A percentile compares a stretch with the other conserved stretches of the same genome.
phyloP scores from a whole-genome alignment of 2,888 invertebrate species.

The Cosmorhoe ocellata region DNA sequence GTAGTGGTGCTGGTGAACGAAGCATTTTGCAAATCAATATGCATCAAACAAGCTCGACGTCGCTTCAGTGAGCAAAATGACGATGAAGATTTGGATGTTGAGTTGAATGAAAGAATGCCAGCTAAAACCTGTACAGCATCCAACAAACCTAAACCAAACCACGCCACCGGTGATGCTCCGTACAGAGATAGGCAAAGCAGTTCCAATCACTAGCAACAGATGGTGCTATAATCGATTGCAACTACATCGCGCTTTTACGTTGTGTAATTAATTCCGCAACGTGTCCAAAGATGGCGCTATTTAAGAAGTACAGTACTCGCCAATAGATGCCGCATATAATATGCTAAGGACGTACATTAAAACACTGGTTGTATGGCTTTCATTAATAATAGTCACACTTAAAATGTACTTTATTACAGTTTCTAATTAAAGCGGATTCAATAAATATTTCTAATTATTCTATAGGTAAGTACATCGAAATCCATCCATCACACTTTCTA shows the following conservation, averaged over 20 bases:
- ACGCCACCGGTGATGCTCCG: constrained; percentile 31
- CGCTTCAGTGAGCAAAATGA: constrained; percentile 28
- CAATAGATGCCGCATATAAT: constrained; percentile 40
- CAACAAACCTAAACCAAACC: constrained; percentile 28
- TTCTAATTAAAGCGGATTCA: constrained; percentile 68
- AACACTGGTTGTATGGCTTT: constrained; percentile 32
- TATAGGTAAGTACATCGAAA: no score
- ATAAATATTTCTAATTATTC: constrained; percentile 55
- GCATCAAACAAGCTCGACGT: constrained; percentile 51
- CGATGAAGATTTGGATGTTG: constrained; percentile 42
- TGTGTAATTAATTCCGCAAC: not conserved
- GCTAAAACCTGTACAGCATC: constrained; percentile 26
- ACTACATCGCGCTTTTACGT: no score
- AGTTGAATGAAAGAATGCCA: constrained; percentile 50
- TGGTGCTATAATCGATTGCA: not conserved
- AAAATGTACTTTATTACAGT: constrained; percentile 33
- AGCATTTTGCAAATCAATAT: constrained; percentile 60
- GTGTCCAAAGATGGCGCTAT: constrained; percentile 2
- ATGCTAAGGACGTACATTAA: constrained; percentile 29
- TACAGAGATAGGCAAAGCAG: constrained; percentile 2
- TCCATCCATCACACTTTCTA: no score
- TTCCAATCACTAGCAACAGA: not conserved
- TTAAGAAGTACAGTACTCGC: constrained; percentile 24
- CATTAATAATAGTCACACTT: constrained; percentile 29
- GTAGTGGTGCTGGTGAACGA: constrained; percentile 65